Conservation (phyloP, 2,797 vertebrate species). For the Cuculus canorus region DNA sequence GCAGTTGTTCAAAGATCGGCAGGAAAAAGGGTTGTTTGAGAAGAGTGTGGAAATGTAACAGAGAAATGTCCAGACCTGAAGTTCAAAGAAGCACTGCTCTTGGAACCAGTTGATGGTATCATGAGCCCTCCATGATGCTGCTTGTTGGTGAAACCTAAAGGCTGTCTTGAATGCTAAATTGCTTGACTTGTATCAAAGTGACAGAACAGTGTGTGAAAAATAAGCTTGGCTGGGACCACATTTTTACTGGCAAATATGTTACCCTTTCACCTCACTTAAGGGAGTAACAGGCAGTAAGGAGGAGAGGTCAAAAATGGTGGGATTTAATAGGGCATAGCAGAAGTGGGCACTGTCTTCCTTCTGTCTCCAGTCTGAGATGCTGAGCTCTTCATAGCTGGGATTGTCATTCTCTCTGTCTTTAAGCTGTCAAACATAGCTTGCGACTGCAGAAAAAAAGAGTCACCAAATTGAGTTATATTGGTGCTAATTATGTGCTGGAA, state of each 20-base stretch:
- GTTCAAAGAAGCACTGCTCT: neutral
- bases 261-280: neutral
- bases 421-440: neutral
- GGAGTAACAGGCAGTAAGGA: neutral
- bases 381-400: neutral
- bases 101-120: accelerated
- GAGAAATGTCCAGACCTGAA: neutral
- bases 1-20: neutral
- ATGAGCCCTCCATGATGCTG: accelerated
- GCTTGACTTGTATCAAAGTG: neutral
- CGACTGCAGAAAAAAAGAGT: neutral
- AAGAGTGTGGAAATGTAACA: neutral
- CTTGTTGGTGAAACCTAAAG: neutral
- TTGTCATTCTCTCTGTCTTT: neutral
- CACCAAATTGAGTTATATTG: neutral
- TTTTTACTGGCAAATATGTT: neutral
- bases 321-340: neutral
- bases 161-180: neutral
- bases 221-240: neutral
- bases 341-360: neutral
- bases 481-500: neutral
- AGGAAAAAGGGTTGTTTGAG: neutral
- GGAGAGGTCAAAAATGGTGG: neutral
- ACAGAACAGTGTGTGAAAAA: neutral
- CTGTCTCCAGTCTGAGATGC: neutral